Evolutionary conservation across 2,797 vertebrate genomes (phyloP).

Genomic region (Danio kyathit): DNA sequence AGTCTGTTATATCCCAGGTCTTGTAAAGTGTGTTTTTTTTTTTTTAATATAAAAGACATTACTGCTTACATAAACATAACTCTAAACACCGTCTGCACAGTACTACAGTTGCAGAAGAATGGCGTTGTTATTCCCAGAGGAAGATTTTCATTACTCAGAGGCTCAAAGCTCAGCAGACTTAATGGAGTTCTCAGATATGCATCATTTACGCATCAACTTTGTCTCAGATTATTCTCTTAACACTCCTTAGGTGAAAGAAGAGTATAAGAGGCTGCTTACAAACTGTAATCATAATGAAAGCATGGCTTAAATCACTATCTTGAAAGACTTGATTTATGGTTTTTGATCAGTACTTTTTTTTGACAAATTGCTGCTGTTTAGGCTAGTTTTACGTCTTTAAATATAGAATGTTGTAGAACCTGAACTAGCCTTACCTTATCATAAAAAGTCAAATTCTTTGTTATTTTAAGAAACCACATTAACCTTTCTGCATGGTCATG

Average conservation of each 20-base stretch:
- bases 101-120: not conserved
- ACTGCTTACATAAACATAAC: conserved; percentile 7
- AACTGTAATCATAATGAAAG: not conserved
- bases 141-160: not conserved
- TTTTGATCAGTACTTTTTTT: not conserved
- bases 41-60: conserved; percentile 2
- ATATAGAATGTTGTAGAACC: too few species aligned
- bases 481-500: too few species aligned
- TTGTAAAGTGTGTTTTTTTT: not conserved
- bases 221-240: not conserved
- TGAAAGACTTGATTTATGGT: not conserved
- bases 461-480: too few species aligned
- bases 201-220: conserved; percentile 23
- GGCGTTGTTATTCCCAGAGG: conserved; percentile 5
- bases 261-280: not conserved
- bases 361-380: not conserved
- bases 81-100: not conserved
- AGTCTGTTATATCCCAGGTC: not conserved
- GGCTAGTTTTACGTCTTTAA: too few species aligned
- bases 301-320: not conserved
- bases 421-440: too few species aligned
- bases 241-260: not conserved
- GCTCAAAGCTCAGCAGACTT: conserved; percentile 1
- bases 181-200: conserved; percentile 8
- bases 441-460: too few species aligned